A percentile compares a stretch with the other conserved stretches of the same genome.
phyloP scores from a whole-genome alignment of 35 echinoderm and acorn worm genomes.

The Apostichopus japonicus region DNA sequence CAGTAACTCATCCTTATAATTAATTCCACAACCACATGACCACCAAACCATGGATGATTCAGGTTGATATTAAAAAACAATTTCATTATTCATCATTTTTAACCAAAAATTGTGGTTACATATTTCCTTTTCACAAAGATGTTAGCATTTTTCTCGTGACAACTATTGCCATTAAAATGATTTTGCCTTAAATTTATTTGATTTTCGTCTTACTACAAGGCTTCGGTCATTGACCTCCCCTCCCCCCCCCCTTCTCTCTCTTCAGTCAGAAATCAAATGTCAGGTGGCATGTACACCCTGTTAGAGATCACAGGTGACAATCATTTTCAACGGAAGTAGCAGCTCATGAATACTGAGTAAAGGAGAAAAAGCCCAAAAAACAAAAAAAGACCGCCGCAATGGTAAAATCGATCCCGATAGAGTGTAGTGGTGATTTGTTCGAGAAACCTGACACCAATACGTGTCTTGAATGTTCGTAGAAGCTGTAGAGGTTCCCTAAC shows the following conservation, averaged over 20 bases:
- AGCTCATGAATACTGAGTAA: background rate
- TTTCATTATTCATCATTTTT: too few species aligned
- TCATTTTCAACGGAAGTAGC: conserved; percentile 4
- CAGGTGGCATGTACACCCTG: background rate
- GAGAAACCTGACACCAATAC: conserved; percentile 36
- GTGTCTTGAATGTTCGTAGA: conserved; percentile 39
- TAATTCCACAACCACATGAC: too few species aligned
- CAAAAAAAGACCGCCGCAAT: too few species aligned
- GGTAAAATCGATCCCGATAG: conserved; percentile 33
- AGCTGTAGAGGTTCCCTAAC: conserved; percentile 1
- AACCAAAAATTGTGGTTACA: too few species aligned
- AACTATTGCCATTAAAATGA: too few species aligned
- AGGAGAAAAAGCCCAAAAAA: background rate
- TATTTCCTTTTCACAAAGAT: too few species aligned
- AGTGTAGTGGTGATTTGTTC: conserved; percentile 24
- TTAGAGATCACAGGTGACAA: conserved; percentile 30
- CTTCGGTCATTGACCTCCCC: background rate
- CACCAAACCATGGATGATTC: too few species aligned
- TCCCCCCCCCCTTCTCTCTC: background rate
- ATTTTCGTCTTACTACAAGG: too few species aligned
- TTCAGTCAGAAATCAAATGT: conserved; percentile 7
- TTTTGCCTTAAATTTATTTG: too few species aligned
- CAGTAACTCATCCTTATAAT: too few species aligned
- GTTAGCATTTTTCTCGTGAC: too few species aligned
- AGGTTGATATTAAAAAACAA: too few species aligned